Percentiles rank a stretch among this genome's conserved stretches.
These are phyloP conservation scores for Sylvilagus bachmani DNA, from an alignment of 2,113 vertebrate genomes.

Conservation along the genomic window DNA sequence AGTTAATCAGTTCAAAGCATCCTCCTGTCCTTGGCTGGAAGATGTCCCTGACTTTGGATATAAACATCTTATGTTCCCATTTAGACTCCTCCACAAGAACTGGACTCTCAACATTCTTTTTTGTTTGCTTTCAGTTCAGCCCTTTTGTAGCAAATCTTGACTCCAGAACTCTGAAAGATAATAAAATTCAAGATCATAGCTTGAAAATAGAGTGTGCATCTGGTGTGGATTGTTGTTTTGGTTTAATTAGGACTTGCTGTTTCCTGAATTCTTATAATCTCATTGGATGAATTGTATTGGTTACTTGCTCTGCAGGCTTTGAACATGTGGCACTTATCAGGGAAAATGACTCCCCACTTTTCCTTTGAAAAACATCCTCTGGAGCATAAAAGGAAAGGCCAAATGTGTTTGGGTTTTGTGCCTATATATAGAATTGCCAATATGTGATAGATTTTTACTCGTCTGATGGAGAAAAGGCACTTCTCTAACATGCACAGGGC, in stretches of 20 bases:
- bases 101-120: background rate
- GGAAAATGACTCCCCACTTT: background rate
- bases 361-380: conserved; percentile 15
- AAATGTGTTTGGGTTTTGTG: background rate
- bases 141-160: conserved; percentile 14
- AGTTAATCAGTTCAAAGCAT: background rate
- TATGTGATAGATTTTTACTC: background rate
- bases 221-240: conserved; percentile 52
- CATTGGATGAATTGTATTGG: conserved; percentile 48
- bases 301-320: conserved; percentile 36
- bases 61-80: background rate
- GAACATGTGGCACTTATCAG: background rate
- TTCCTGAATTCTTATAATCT: conserved; percentile 65
- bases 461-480: background rate
- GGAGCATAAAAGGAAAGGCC: background rate
- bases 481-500: background rate
- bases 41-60: background rate
- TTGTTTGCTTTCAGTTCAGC: background rate
- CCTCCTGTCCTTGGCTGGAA: background rate
- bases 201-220: conserved; percentile 48
- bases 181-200: conserved; percentile 23
- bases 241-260: conserved; percentile 69
- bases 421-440: background rate
- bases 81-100: background rate
- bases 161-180: conserved; percentile 1